Base-by-base conservation (phyloP, 2,888 invertebrate species). In the Crematogaster levior region DNA sequence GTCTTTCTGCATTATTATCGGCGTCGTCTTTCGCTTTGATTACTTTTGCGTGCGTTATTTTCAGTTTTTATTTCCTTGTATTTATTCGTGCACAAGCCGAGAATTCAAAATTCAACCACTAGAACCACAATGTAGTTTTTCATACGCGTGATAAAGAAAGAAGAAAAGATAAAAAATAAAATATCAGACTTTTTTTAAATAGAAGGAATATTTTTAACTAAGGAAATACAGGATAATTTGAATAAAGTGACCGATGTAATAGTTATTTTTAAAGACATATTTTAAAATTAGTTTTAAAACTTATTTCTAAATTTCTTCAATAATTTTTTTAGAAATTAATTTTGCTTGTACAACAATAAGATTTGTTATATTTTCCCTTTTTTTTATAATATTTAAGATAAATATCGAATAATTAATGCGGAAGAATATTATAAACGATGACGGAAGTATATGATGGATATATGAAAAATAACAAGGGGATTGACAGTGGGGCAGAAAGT, bases 401-500 rank as follows among this genome's bases (percentile, higher is more conserved):
- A 84, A 68, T 84, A 81, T 84, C 43, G 81, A 84, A 79, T 83
- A 81, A 18, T 30, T 53, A 30, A 21, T 83, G 70, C 51, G 65
- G 63, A 27, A 34, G 81, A 82, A 88, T 86, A 83, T 86, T 84
- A 80, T 82, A 81, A 84, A 83, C 80, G 84, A n/a, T n/a, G n/a
- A n/a, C n/a, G n/a, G n/a, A 34, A 34, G 6, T 5, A 34, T 6
- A 63, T 46, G 37, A 83, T 68, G 80, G 37, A 61, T 48, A 48
- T n/a, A 24, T 58, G 43, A 65, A 61, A 66, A 73, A 30, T 73
- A 15, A 21, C 56, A n/a, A 21, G 4, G 18, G 56, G 48, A 21
- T 51, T 60, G 83, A n/a, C 15, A 75, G 81, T 84, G 84, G 68
- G 70, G 72, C 53, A 77, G 82, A 83, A 88, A 84, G 83, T 68